phyloP scores from a whole-genome alignment of 1,140 invertebrate genomes.

The Aphelenchoides besseyi region DNA sequence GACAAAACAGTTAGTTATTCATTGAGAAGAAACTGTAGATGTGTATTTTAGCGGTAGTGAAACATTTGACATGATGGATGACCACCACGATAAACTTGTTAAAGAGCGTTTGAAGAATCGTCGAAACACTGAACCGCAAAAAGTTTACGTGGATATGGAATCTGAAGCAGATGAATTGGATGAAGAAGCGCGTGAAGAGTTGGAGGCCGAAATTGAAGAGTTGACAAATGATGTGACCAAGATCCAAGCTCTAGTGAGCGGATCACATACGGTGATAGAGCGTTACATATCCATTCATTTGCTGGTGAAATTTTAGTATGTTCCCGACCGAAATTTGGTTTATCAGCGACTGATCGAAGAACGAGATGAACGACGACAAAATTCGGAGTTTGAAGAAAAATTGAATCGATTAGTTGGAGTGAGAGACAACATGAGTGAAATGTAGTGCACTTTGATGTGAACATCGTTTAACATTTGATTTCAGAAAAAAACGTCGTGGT shows the following conservation, averaged over 20 bases:
- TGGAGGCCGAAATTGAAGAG: constrained; percentile 42
- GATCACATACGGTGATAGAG: constrained; percentile 20
- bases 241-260: constrained; percentile 44
- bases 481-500: neutral
- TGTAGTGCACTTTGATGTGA: too few species aligned
- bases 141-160: constrained; percentile 7
- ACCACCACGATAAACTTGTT: constrained; percentile 30
- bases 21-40: neutral
- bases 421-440: constrained; percentile 1
- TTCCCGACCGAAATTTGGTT: constrained; percentile 42
- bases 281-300: too few species aligned
- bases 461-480: too few species aligned
- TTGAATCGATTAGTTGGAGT: neutral
- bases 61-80: constrained; percentile 49
- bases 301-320: constrained; percentile 31
- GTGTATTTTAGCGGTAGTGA: constrained; percentile 33
- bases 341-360: constrained; percentile 34
- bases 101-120: neutral
- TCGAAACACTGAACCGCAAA: neutral
- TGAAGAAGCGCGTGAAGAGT: constrained; percentile 12
- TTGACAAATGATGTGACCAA: constrained; percentile 39
- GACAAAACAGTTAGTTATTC: neutral
- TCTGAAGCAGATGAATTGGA: constrained; percentile 4
- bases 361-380: constrained; percentile 3
- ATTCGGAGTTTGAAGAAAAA: neutral